phyloP scores from a whole-genome alignment of 2,113 vertebrate genomes.

The Myrmecobius fasciatus region DNA sequence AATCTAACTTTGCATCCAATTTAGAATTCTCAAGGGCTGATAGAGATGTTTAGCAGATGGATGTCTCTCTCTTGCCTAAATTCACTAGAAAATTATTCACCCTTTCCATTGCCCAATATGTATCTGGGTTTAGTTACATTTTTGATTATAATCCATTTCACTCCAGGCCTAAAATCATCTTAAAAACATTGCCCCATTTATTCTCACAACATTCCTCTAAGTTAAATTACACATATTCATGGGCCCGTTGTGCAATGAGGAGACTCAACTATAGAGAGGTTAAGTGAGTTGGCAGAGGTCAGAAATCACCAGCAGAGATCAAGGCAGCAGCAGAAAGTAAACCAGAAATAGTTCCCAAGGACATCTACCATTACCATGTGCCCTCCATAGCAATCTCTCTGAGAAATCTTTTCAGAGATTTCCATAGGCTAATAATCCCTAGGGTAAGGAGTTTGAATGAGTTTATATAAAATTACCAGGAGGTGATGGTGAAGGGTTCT shows the following conservation, averaged over 20 bases:
- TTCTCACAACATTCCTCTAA: conserved; percentile 14
- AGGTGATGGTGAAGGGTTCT: conserved; percentile 24
- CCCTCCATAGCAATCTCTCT: not conserved
- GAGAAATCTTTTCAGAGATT: conserved; percentile 49
- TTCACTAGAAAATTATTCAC: not conserved
- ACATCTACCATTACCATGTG: conserved; percentile 3
- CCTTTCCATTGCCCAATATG: too few species aligned
- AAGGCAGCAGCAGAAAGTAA: conserved; percentile 22
- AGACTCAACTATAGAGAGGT: conserved; percentile 44
- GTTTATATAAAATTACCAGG: conserved; percentile 40
- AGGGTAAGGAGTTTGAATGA: conserved; percentile 21
- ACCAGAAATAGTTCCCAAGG: conserved; percentile 25
- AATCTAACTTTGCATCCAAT: not conserved
- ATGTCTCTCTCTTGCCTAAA: not conserved
- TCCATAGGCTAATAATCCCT: conserved; percentile 37
- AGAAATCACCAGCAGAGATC: conserved; percentile 50
- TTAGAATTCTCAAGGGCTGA: not conserved
- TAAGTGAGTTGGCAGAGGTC: conserved; percentile 43
- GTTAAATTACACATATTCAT: conserved; percentile 53
- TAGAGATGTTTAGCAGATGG: not conserved
- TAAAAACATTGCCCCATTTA: conserved; percentile 37
- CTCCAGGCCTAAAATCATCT: not conserved
- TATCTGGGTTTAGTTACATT: not conserved
- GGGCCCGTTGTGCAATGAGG: not conserved
- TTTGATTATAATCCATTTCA: conserved; percentile 1